Base-by-base conservation (phyloP, 2,888 invertebrate genomes). In the Dolichopus griseipennis region DNA sequence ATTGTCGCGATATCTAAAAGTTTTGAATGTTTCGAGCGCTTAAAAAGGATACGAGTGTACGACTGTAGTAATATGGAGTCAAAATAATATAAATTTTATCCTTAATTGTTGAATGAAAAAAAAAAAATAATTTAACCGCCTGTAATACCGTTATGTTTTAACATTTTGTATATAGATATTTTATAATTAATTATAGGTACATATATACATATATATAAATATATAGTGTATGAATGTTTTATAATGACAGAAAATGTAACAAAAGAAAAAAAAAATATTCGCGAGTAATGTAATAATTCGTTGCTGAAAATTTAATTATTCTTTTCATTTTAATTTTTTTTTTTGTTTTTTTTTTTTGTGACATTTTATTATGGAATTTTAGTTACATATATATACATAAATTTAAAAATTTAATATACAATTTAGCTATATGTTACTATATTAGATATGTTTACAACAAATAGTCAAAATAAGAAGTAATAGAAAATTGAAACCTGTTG, bases 61-160 rank as follows among this genome's bases (percentile, higher is more conserved):
- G n/a, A n/a, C 27, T 15, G 8, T 41, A 1, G 41, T 41, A 41
- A 18, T 52, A 52, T 52, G 8, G 5, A 52, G 52, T 41, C 15
- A 41, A 41, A 52, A 52, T 52, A 52, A 52, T 52, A 52, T 52
- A 52, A 52, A 52, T 52, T 52, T 52, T 52, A 52, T 52, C 52
- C 52, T 52, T 52, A 52, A 52, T 52, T 52, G 52, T 52, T 15
- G 5, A n/a, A 12, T 18, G 18, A 1, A 52, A 12, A 52, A 52
- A 52, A 52, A 37, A 7, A 52, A 52, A 52, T 52, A 15, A 18
- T 52, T 52, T 15, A 52, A 52, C 52, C 52, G 52, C 52, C 52
- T 52, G 52, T 18, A 52, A 52, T 52, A 52, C 52, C 52, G 52
- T 52, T 52, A 52, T 52, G 9, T 52, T 52, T 15, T 52, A 52